phyloP scores from a whole-genome alignment of 2,113 vertebrate species.

The Ophiodon elongatus region DNA sequence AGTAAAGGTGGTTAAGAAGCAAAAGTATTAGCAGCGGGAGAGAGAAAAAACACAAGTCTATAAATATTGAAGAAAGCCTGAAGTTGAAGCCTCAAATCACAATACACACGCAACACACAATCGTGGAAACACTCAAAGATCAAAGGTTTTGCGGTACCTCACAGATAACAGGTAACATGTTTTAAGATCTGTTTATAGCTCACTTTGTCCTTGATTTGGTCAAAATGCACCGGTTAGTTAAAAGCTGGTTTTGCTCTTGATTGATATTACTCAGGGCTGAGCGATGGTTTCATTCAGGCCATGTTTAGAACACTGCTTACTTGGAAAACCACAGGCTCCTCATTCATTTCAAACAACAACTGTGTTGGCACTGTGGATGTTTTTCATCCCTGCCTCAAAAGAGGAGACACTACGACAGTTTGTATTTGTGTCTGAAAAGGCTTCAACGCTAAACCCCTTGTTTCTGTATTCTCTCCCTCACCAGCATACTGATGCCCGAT shows the following conservation, averaged over 20 bases:
- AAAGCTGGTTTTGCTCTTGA: slow-evolving; percentile 12
- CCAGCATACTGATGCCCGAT: not conserved
- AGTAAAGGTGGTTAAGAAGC: not conserved
- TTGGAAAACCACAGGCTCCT: not conserved
- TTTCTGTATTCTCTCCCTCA: not conserved
- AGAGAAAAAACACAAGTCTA: not conserved
- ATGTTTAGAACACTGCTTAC: not conserved
- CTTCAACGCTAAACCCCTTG: not conserved
- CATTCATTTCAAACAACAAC: not conserved
- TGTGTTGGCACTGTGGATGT: not conserved
- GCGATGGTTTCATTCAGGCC: slow-evolving; percentile 6
- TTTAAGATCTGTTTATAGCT: not conserved
- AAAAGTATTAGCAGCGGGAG: not conserved
- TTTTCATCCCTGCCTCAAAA: not conserved
- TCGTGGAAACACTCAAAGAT: slow-evolving; percentile 1
- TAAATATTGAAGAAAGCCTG: not conserved
- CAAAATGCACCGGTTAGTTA: not conserved
- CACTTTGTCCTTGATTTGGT: slow-evolving; percentile 20
- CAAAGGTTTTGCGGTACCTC: not conserved
- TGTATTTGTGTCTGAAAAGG: not conserved
- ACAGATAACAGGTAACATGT: not conserved
- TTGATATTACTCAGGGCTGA: not conserved
- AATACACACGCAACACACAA: slow-evolving; percentile 6
- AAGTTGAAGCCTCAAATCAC: not conserved
- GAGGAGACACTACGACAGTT: not conserved